Base-by-base conservation (phyloP, 1,140 invertebrate species). In the Dendrolimus punctatus region DNA sequence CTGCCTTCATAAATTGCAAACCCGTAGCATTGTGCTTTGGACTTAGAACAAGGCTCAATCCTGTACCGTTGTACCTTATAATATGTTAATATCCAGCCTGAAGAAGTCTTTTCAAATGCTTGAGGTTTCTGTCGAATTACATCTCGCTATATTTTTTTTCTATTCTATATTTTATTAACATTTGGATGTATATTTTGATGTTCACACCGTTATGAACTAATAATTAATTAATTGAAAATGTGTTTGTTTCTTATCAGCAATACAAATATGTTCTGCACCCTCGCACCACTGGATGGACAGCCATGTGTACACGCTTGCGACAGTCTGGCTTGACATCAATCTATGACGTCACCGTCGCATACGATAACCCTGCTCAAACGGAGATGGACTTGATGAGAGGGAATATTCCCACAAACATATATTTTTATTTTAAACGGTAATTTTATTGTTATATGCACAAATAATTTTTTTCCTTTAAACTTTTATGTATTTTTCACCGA, bases 241-340 rank as follows among this genome's bases (percentile, higher is more conserved):
- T 50, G 9, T 47, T 58, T 50, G 6, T 39, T 46, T 45, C 46
- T 40, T 76, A 73, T 36, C 68, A 90, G 75, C 76, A 85, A 45
- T 96, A 95, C 62, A 85, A 91, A 6, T 91, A 93, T 71, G 92
- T 95, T 5, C 82, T 98, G 0, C 95, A 97, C 83, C 95, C 96
- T 0, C 91, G 95, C 60, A 95, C 94, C 4, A 96, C 94, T 3
- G 96, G 96, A 1, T 97, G 96, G 83, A 89, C 89, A 41, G 94
- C 91, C 67, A 73, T 96, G 39, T 90, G 90, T 44, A 88, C 92
- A 67, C 91, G 95, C 69, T 85, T 92, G 54, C 82, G 91, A 70
- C 89, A 87, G 40, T 81, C 90, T 5, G 91, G 91, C 40, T 76
- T 95, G 44, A 88, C 91, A 53, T 91, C 94, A 0, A 88, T 96